Conservation (phyloP, 2,113 vertebrate species). For the Anguilla japonica region DNA sequence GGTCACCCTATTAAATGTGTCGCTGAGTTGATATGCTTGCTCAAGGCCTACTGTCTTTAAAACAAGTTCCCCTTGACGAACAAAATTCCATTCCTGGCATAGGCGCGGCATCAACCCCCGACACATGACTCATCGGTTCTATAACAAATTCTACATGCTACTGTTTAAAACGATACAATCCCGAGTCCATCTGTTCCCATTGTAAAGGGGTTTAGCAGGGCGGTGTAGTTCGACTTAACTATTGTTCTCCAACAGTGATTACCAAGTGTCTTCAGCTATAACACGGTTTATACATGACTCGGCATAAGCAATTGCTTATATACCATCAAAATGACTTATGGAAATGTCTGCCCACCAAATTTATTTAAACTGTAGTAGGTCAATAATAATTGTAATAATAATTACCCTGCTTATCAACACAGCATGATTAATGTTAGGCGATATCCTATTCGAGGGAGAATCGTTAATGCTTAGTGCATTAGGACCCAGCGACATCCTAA, state of each 20-base stretch:
- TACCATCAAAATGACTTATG: neutral
- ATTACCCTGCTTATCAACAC: neutral
- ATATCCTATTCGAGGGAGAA: neutral
- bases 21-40: neutral
- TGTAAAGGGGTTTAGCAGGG: neutral
- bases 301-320: neutral
- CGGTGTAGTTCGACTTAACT: neutral
- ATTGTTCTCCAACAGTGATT: neutral
- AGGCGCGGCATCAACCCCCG: neutral
- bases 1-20: neutral
- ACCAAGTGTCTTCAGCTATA: neutral
- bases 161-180: neutral
- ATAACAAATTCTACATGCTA: neutral
- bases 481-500: neutral
- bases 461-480: neutral
- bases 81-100: neutral
- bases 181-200: neutral
- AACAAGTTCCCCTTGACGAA: neutral
- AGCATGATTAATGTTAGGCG: neutral
- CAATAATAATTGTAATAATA: neutral
- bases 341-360: neutral
- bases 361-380: neutral
- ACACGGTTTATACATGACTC: neutral
- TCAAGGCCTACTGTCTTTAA: neutral
- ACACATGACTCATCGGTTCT: neutral